Conservation (phyloP, 2,888 invertebrate species). For the Osmoderma eremita region DNA sequence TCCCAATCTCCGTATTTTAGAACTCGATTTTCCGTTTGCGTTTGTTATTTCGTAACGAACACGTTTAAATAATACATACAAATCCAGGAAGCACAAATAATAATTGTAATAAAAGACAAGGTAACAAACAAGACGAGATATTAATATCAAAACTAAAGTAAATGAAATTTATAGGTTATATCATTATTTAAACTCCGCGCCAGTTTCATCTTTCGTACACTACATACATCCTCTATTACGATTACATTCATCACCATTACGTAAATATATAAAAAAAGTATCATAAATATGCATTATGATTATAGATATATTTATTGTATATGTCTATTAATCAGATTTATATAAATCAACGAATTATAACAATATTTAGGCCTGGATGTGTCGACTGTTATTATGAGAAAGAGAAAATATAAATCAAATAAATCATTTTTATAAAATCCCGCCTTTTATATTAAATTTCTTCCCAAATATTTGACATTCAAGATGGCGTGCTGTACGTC, state of each 20-base stretch:
- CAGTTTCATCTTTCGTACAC: conserved; percentile 19
- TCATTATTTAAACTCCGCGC: conserved; percentile 32
- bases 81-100: no score
- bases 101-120: background rate
- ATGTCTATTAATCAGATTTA: conserved; percentile 38
- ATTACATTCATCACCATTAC: background rate
- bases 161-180: background rate
- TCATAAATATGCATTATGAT: conserved; percentile 3
- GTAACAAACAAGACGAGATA: background rate
- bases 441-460: background rate
- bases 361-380: conserved; percentile 33
- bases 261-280: conserved; percentile 2
- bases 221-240: background rate
- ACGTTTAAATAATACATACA: no score
- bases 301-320: conserved; percentile 11
- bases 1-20: no score
- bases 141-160: background rate
- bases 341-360: conserved; percentile 41
- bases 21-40: no score
- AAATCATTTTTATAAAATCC: conserved; percentile 39
- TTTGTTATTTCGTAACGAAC: no score
- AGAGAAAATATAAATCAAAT: conserved; percentile 19
- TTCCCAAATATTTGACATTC: background rate
- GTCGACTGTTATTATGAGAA: conserved; percentile 31
- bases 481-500: conserved; percentile 16